Conservation (phyloP, 1,140 invertebrate genomes). For the Drosophila punjabiensis region DNA sequence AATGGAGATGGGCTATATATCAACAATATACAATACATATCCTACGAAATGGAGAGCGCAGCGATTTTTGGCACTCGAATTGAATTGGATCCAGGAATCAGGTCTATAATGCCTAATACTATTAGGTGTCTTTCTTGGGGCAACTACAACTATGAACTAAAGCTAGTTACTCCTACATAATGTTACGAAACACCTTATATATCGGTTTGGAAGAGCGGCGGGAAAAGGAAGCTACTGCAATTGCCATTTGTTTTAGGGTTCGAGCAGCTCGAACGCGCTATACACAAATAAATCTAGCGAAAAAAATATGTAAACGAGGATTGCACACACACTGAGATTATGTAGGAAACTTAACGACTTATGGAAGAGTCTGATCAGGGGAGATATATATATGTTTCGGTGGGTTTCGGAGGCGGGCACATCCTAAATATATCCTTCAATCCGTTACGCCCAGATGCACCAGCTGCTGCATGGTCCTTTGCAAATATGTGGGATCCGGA, state of each 20-base stretch:
- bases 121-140: slow-evolving; percentile 45
- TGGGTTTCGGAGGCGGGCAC: slow-evolving; percentile 2
- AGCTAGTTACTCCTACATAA: slow-evolving; percentile 23
- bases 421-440: slow-evolving; percentile 25
- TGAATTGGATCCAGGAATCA: slow-evolving; percentile 20
- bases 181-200: slow-evolving; percentile 27
- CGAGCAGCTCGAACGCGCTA: slow-evolving; percentile 75
- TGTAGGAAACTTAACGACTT: slow-evolving; percentile 48
- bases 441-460: slow-evolving; percentile 89
- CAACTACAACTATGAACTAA: slow-evolving; percentile 7
- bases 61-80: slow-evolving; percentile 60
- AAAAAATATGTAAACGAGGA: slow-evolving; percentile 60
- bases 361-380: slow-evolving; percentile 27
- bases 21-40: slow-evolving; percentile 15
- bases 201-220: slow-evolving; percentile 43
- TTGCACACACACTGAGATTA: slow-evolving; percentile 84
- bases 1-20: neutral
- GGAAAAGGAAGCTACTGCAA: slow-evolving; percentile 46
- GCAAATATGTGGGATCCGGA: slow-evolving; percentile 91
- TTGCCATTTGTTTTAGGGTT: slow-evolving; percentile 72
- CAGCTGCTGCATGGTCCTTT: slow-evolving; percentile 90
- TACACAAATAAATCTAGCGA: slow-evolving; percentile 42
- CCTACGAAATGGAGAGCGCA: slow-evolving; percentile 26
- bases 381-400: neutral
- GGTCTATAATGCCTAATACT: slow-evolving; percentile 41